A percentile compares a stretch with the other conserved stretches of the same genome.
Evolutionary conservation across 2,797 vertebrate species (phyloP).

Genomic region (Anguilla megastoma): DNA sequence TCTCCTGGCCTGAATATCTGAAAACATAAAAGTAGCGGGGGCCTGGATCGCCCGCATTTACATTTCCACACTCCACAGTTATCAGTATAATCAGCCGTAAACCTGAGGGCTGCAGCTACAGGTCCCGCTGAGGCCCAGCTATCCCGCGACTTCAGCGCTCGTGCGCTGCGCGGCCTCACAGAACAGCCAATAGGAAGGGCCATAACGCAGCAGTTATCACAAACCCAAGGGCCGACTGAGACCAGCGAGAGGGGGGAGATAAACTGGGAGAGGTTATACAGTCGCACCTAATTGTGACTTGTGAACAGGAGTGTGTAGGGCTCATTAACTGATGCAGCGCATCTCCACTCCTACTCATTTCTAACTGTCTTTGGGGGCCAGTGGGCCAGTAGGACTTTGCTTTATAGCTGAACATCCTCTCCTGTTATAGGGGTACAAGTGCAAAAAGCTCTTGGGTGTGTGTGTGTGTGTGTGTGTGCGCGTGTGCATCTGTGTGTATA

Average conservation of each 20-base stretch:
- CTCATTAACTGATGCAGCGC: neutral
- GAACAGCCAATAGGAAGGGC: neutral
- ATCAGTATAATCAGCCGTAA: neutral
- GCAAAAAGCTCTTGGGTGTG: too few relatives aligned
- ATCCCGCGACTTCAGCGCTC: neutral
- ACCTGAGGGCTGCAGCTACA: neutral
- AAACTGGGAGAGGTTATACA: neutral
- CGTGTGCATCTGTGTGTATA: too few relatives aligned
- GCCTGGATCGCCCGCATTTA: neutral
- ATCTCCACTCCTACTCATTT: too few relatives aligned
- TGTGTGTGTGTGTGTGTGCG: too few relatives aligned
- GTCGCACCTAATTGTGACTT: neutral
- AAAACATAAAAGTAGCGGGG: neutral
- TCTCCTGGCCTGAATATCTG: neutral
- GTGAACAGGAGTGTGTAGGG: neutral
- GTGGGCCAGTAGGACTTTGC: too few relatives aligned
- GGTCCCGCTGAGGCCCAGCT: neutral
- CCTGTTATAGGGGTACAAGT: too few relatives aligned
- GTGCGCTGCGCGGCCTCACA: neutral
- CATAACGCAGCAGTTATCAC: too few relatives aligned
- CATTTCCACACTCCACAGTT: neutral
- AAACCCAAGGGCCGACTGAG: neutral
- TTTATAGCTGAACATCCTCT: too few relatives aligned
- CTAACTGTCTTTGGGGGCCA: too few relatives aligned
- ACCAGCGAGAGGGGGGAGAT: neutral